phyloP scores from a whole-genome alignment of 2,888 invertebrate species.

The Synanthedon vespiformis region DNA sequence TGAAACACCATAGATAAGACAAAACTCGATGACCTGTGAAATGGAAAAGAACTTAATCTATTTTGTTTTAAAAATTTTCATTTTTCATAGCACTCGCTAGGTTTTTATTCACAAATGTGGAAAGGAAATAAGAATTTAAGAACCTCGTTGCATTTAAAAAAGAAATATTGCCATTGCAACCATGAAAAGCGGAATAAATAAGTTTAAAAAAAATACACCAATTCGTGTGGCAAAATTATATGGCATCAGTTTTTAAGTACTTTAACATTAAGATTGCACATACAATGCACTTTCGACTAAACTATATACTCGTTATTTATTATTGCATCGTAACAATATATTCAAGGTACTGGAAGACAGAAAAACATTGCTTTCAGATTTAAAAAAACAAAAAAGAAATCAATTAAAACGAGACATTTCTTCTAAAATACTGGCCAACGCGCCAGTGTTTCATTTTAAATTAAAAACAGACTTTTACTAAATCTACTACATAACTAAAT shows the following conservation, averaged over 20 bases:
- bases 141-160: slow-evolving; percentile 26
- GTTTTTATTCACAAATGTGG: no score
- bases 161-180: slow-evolving; percentile 36
- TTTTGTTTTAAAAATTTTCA: no score
- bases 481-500: slow-evolving; percentile 47
- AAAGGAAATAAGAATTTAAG: no score
- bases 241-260: slow-evolving; percentile 69
- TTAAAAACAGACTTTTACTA: slow-evolving; percentile 51
- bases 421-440: slow-evolving; percentile 44
- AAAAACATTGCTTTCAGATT: slow-evolving; percentile 65
- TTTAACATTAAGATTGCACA: slow-evolving; percentile 40
- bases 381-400: slow-evolving; percentile 23
- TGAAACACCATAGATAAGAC: no score
- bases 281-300: slow-evolving; percentile 6
- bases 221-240: slow-evolving; percentile 66
- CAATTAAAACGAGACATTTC: not conserved
- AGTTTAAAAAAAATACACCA: slow-evolving; percentile 47
- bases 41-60: no score
- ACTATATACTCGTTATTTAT: slow-evolving; percentile 16
- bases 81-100: no score
- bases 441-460: slow-evolving; percentile 36
- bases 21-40: no score
- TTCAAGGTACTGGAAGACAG: slow-evolving; percentile 61
- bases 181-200: slow-evolving; percentile 52
- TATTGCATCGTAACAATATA: slow-evolving; percentile 24